phyloP scores from a whole-genome alignment of 1,140 invertebrate genomes.

The Macrostomum lignano region DNA sequence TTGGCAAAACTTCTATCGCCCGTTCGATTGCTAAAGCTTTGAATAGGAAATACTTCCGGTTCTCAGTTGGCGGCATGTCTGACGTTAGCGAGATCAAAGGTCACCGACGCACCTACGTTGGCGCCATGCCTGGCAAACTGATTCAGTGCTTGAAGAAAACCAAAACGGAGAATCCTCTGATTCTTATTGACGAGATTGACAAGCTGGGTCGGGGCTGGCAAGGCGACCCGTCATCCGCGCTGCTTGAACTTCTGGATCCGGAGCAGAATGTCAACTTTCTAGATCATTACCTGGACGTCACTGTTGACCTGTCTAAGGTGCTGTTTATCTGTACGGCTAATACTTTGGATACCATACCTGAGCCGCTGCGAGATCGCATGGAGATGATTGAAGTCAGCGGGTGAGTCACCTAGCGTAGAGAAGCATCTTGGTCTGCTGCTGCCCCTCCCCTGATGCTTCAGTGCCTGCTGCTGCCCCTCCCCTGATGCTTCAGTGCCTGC shows the following conservation, averaged over 20 bases:
- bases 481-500: no score
- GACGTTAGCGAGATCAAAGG: slow-evolving; percentile 99
- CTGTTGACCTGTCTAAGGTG: slow-evolving; percentile 75
- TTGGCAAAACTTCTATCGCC: slow-evolving; percentile 87
- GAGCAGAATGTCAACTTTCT: slow-evolving; percentile 93
- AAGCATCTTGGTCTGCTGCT: no score
- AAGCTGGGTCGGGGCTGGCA: slow-evolving; percentile 56
- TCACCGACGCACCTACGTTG: slow-evolving; percentile 72
- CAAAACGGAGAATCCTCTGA: slow-evolving; percentile 80
- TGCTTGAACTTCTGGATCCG: slow-evolving; percentile 78
- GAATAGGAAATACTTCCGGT: slow-evolving; percentile 73
- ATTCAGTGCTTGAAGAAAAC: slow-evolving; percentile 97
- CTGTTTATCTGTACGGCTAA: slow-evolving; percentile 97
- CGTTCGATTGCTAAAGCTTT: slow-evolving; percentile 75
- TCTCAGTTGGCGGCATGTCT: slow-evolving; percentile 96
- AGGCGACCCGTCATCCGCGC: slow-evolving; percentile 78
- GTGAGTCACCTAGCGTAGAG: no score
- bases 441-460: no score
- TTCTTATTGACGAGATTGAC: slow-evolving; percentile 70
- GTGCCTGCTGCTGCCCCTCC: no score
- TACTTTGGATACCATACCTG: slow-evolving; percentile 74
- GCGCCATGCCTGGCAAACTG: slow-evolving; percentile 95
- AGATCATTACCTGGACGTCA: slow-evolving; percentile 87
- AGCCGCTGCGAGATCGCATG: slow-evolving; percentile 82
- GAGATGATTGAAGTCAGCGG: slow-evolving; percentile 96